phyloP scores from a whole-genome alignment of 2,797 vertebrate genomes.

The Clarias platycephalus region DNA sequence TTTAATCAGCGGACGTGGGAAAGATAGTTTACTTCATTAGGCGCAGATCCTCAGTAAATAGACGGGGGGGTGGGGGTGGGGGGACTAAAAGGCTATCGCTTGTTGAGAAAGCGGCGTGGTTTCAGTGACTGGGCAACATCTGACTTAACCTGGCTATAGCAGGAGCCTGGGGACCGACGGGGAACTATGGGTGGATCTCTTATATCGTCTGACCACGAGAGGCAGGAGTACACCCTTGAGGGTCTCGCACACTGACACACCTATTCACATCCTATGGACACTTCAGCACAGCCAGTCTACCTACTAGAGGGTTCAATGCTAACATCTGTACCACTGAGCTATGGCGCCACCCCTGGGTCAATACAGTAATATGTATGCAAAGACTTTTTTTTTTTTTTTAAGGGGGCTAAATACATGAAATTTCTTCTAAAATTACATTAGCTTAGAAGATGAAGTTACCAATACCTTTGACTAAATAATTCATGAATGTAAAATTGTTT shows the following conservation, averaged over 20 bases:
- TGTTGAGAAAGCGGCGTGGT: constrained; percentile 39
- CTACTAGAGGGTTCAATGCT: neutral
- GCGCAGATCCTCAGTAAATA: constrained; percentile 25
- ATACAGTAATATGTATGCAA: neutral
- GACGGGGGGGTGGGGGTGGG: constrained; percentile 15
- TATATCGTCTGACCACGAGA: constrained; percentile 7
- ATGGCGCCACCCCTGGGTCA: neutral
- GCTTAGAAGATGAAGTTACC: neutral
- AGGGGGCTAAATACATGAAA: neutral
- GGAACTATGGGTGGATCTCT: constrained; percentile 45
- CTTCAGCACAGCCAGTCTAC: neutral
- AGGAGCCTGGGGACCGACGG: constrained; percentile 42
- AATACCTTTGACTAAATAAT: neutral
- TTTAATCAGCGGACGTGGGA: constrained; percentile 53
- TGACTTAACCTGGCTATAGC: constrained; percentile 47
- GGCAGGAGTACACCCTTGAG: neutral
- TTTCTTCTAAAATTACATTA: neutral
- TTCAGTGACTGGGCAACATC: constrained; percentile 23
- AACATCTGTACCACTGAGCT: neutral
- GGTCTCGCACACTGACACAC: neutral
- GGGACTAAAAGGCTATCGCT: constrained; percentile 39
- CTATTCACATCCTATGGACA: neutral
- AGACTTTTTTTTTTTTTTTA: neutral
- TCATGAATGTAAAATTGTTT: neutral
- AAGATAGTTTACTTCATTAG: constrained; percentile 53